A percentile compares a stretch with the other conserved stretches of the same genome.
Evolutionary conservation across 2,888 invertebrate species (phyloP).

Genomic region (Hirtodrosophila trivittata): DNA sequence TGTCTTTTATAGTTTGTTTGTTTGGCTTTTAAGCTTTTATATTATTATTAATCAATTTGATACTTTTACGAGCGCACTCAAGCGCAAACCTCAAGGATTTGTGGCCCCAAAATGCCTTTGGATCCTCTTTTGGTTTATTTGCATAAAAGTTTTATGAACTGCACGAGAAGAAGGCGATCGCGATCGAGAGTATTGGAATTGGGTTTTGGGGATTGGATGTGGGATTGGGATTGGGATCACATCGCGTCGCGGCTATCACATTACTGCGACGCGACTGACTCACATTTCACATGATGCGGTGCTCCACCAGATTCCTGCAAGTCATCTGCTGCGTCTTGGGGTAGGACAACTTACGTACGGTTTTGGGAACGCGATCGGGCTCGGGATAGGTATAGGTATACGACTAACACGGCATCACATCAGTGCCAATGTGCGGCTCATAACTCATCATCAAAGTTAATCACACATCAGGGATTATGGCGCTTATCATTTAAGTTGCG

Average conservation of each 20-base stretch:
- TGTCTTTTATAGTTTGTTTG: conserved; percentile 61
- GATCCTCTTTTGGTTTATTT: conserved; percentile 54
- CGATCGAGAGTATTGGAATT: conserved; percentile 33
- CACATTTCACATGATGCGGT: conserved; percentile 71
- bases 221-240: conserved; percentile 41
- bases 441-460: conserved; percentile 80
- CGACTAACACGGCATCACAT: conserved; percentile 53
- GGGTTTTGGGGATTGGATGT: conserved; percentile 2
- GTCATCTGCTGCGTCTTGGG: conserved; percentile 62
- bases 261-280: conserved; percentile 68
- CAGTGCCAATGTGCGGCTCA: conserved; percentile 76
- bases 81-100: conserved; percentile 74
- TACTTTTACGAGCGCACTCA: conserved; percentile 77
- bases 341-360: conserved; percentile 39
- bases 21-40: conserved; percentile 59
- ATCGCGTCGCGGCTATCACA: conserved; percentile 68
- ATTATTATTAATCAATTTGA: conserved; percentile 79
- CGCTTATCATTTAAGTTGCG: conserved; percentile 75
- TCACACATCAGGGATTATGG: conserved; percentile 80
- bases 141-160: conserved; percentile 73
- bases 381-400: neutral
- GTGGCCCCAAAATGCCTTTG: conserved; percentile 46
- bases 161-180: conserved; percentile 32
- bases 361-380: conserved; percentile 1
- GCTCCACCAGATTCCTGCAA: conserved; percentile 68